Conservation (phyloP, 2,797 vertebrate species). For the Octomys mimax region DNA sequence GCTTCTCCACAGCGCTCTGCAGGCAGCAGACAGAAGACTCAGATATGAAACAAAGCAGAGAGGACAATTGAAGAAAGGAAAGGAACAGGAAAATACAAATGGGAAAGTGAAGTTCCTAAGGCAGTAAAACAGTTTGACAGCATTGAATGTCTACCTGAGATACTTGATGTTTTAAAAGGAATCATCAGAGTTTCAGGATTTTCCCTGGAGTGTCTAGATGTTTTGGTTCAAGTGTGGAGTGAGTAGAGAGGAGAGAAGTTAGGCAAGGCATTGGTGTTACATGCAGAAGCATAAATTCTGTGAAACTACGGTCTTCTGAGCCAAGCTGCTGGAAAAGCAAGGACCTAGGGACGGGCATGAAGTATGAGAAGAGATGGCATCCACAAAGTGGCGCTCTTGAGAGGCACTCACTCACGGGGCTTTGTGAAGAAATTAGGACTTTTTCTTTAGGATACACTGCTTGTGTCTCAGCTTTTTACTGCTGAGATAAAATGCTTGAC, state of each 20-base stretch:
- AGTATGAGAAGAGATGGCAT: background rate
- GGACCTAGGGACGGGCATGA: background rate
- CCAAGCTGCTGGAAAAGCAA: background rate
- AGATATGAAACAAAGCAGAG: background rate
- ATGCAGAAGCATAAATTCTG: background rate
- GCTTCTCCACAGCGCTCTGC: background rate
- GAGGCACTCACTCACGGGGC: background rate
- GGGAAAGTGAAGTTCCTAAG: background rate
- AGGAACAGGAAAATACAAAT: background rate
- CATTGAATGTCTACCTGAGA: background rate
- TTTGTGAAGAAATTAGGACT: background rate
- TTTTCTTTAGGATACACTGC: background rate
- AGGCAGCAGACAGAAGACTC: background rate
- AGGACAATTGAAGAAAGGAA: background rate
- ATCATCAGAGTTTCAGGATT: background rate
- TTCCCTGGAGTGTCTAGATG: background rate
- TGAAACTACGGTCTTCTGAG: background rate
- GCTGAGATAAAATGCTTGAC: background rate
- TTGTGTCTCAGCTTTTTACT: background rate
- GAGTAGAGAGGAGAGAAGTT: background rate
- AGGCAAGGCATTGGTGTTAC: background rate
- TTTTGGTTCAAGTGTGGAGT: background rate
- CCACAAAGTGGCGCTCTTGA: background rate
- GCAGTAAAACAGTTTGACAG: background rate
- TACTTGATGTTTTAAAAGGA: background rate